Base-by-base conservation (phyloP, 2,888 invertebrate genomes). In the Dryobota labecula region DNA sequence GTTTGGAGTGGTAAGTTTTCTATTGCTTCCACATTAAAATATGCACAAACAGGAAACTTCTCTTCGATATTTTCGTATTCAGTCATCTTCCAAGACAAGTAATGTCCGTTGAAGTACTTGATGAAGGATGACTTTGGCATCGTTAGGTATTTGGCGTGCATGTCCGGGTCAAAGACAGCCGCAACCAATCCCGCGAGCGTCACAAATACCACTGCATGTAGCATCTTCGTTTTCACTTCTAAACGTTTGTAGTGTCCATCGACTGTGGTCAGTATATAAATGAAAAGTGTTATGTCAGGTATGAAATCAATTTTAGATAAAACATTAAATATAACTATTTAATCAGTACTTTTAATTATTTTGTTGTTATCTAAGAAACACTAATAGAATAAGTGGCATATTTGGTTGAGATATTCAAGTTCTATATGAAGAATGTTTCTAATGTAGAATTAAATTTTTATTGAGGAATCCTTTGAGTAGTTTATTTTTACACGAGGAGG, bases 81-180 rank as follows among this genome's bases (percentile, higher is more conserved):
- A 18, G 43, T 41, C 15, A 81, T 81, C 41, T 78, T 78, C 70
- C 67, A 83, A 18, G 84, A 69, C 47, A 67, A 66, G 51, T 74
- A n/a, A 20, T 68, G 72, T 7, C n/a, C 56, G 45, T 83, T 83
- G 53, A 84, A 83, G 38, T 81, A 70, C n/a, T 84, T 51, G n/a
- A 83, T 58, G 45, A 83, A 83, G 3, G 72, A 53, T 27, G 67
- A 47, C 15, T 6, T 45, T 9, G 78, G 24, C 70, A 78, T 70
- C 1, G 45, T 67, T 2, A 62, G 18, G n/a, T 49, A 78, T 43
- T 72, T 72, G 0, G 2, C 51, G 45, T 77, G 58, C 30, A 78
- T 54, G 1, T 67, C 49, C 27, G 64, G 36, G 18, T 56, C 58
- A 2, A 61, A 70, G 13, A 20, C 49, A 11, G 49, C 53, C 0